Conservation (phyloP, 37 sponge, comb jelly and placozoan species). For the Chondrilla cf. caribensis region DNA sequence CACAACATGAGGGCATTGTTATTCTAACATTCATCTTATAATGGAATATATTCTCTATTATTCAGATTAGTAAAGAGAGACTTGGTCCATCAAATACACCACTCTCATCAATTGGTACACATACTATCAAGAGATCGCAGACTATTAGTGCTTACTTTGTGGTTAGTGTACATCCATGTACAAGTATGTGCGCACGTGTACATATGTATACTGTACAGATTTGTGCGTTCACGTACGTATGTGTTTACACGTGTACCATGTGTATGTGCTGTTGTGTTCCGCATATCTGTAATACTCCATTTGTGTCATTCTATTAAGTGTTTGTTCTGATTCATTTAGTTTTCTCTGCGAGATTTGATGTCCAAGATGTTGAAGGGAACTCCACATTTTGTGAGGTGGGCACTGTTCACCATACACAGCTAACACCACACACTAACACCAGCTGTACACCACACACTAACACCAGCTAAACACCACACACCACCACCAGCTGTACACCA, state of each 20-base stretch:
- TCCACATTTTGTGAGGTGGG: constrained; percentile 85
- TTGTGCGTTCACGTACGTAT: not conserved
- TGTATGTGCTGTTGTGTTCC: too few relatives aligned
- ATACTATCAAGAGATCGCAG: constrained; percentile 40
- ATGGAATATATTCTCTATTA: too few relatives aligned
- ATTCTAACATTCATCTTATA: not conserved
- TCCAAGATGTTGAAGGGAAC: constrained; percentile 67
- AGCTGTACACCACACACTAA: too few relatives aligned
- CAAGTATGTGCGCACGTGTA: not conserved
- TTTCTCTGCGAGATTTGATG: constrained; percentile 80
- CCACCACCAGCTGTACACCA: too few relatives aligned
- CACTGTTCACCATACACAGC: too few relatives aligned
- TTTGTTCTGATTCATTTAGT: constrained; percentile 29
- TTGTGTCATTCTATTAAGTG: too few relatives aligned
- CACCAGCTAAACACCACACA: too few relatives aligned
- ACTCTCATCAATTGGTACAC: constrained; percentile 46
- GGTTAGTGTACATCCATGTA: constrained; percentile 28
- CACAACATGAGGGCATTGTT: not conserved
- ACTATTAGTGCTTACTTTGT: constrained; percentile 67
- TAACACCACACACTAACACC: too few relatives aligned
- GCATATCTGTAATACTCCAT: too few relatives aligned
- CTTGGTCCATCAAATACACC: constrained; percentile 21
- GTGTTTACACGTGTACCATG: too few relatives aligned
- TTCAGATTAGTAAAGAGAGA: not conserved
- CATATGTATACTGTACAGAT: not conserved